phyloP scores from a whole-genome alignment of 2,113 vertebrate species.

The Anarrhichthys ocellatus region DNA sequence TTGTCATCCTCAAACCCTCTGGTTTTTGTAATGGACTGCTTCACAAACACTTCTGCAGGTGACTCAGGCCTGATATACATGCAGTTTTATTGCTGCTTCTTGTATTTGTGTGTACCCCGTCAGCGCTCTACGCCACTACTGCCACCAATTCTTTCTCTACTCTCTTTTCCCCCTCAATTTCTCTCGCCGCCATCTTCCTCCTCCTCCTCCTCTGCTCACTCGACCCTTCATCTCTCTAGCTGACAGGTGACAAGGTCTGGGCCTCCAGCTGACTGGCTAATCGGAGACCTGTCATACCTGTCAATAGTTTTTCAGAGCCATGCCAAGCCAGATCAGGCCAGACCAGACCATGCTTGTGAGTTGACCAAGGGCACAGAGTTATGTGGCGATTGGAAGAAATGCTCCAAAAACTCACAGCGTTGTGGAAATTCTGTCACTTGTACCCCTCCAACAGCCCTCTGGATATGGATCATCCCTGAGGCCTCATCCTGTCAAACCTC shows the following conservation, averaged over 20 bases:
- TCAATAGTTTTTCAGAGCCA: constrained; percentile 90
- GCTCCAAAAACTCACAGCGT: constrained; percentile 75
- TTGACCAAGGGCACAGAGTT: constrained; percentile 73
- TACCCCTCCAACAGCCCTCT: constrained; percentile 64
- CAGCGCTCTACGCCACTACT: constrained; percentile 67
- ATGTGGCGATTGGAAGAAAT: constrained; percentile 43
- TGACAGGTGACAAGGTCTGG: constrained; percentile 95
- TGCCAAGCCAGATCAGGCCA: constrained; percentile 50
- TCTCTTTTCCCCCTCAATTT: constrained; percentile 24
- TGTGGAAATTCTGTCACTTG: constrained; percentile 80
- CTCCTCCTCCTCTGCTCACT: constrained; percentile 72
- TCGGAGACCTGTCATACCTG: constrained; percentile 98
- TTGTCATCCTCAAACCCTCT: constrained; percentile 73
- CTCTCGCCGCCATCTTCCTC: constrained; percentile 23
- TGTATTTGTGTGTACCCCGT: constrained; percentile 45
- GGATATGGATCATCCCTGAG: constrained; percentile 85
- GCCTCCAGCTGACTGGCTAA: constrained; percentile 97
- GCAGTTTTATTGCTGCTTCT: constrained; percentile 42
- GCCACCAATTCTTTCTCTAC: constrained; percentile 54
- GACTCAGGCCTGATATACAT: constrained; percentile 58
- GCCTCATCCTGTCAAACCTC: constrained; percentile 84
- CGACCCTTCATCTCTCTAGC: constrained; percentile 91
- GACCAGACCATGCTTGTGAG: constrained; percentile 70
- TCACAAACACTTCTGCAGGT: constrained; percentile 71
- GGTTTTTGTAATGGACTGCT: constrained; percentile 67